A percentile compares a stretch with the other conserved stretches of the same genome.
Conservation (phyloP, 2,888 invertebrate species). For the Epiblema foenella region DNA sequence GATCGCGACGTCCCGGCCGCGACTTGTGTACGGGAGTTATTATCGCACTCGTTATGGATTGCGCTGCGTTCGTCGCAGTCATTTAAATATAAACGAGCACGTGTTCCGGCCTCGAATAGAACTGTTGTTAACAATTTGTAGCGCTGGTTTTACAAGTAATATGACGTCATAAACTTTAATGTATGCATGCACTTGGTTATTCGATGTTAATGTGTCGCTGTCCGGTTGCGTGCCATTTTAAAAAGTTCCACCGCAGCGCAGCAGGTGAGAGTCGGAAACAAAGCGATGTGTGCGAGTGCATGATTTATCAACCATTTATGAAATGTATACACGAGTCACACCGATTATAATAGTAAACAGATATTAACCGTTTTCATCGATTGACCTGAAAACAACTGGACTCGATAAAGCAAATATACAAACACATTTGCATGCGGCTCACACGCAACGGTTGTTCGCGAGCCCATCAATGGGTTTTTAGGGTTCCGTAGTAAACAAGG, state of each 20-base stretch:
- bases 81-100: conserved; percentile 29
- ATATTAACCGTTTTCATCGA: conserved; percentile 4
- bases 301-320: conserved; percentile 3
- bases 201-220: background rate
- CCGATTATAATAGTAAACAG: background rate
- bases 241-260: background rate
- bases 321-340: background rate
- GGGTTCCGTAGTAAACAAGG: no score
- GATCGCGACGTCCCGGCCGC: conserved; percentile 1
- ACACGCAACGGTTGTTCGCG: background rate
- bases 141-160: conserved; percentile 29
- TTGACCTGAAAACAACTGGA: conserved; percentile 19
- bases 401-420: conserved; percentile 18
- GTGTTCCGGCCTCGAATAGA: conserved; percentile 24
- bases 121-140: conserved; percentile 28
- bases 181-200: conserved; percentile 25
- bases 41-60: conserved; percentile 23
- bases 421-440: background rate
- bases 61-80: conserved; percentile 22
- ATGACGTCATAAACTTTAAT: conserved; percentile 29
- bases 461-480: background rate
- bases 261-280: background rate
- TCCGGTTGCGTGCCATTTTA: background rate
- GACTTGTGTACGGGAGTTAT: conserved; percentile 12
- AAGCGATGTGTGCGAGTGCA: background rate